A percentile compares a stretch with the other conserved stretches of the same genome.
These are phyloP conservation scores for Ectemnius lituratus DNA, from an alignment of 2,888 invertebrate species.

Conservation along the genomic window DNA sequence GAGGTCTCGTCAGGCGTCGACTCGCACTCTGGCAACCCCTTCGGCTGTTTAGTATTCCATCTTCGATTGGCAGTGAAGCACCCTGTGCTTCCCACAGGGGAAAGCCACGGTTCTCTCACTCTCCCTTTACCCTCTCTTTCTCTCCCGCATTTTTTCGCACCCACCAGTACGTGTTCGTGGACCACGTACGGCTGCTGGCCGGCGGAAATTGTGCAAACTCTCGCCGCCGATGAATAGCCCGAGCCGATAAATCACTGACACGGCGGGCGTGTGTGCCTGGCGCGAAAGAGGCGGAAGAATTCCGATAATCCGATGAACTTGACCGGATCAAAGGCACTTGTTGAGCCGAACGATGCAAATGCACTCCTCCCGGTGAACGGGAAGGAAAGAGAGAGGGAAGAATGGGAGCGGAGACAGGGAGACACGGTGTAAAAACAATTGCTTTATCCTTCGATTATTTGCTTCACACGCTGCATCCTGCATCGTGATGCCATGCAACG, in stretches of 20 bases:
- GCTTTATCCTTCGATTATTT: conserved; percentile 20
- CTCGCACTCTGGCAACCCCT: conserved; percentile 70
- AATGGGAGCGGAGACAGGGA: too few species aligned
- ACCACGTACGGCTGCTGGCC: background rate
- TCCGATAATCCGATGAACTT: conserved; percentile 50
- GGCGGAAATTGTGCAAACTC: conserved; percentile 25
- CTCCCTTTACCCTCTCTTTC: background rate
- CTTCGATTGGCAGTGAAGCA: conserved; percentile 73
- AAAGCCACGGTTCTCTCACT: conserved; percentile 5
- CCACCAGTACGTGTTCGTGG: too few species aligned
- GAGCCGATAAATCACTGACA: conserved; percentile 46
- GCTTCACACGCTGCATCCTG: conserved; percentile 7
- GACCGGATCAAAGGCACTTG: conserved; percentile 46
- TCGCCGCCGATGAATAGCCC: conserved; percentile 17
- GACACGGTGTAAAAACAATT: conserved; percentile 31
- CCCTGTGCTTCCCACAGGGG: conserved; percentile 48
- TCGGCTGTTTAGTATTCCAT: conserved; percentile 76
- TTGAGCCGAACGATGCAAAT: conserved; percentile 43
- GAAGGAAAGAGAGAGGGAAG: too few species aligned
- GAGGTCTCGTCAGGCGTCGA: conserved; percentile 56
- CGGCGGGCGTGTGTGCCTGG: conserved; percentile 19
- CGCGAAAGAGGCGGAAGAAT: conserved; percentile 40
- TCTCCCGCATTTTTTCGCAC: too few species aligned
- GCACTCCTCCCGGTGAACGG: conserved; percentile 8
- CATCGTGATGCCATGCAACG: background rate